Evolutionary conservation across 2,888 invertebrate genomes (phyloP).

Genomic region (Watsonalla cultraria): DNA sequence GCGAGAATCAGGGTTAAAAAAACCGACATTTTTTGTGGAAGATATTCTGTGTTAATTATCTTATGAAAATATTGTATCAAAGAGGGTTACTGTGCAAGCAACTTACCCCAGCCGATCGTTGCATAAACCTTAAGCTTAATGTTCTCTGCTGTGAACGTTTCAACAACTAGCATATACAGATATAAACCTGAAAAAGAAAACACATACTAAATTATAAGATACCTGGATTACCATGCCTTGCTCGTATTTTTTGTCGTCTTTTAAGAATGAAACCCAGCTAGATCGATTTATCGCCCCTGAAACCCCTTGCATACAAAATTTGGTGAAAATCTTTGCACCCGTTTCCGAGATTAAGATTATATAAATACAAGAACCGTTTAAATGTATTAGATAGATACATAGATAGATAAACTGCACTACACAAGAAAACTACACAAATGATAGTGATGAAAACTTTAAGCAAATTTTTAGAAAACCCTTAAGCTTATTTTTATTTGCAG

Average conservation of each 20-base stretch:
- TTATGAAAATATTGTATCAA: background rate
- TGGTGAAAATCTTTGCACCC: too few relatives aligned
- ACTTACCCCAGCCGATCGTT: conserved; percentile 93
- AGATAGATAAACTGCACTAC: too few relatives aligned
- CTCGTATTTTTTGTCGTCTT: too few relatives aligned
- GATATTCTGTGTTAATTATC: background rate
- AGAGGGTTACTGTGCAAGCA: background rate
- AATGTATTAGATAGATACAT: too few relatives aligned
- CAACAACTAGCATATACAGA: conserved; percentile 91
- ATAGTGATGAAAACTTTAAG: background rate
- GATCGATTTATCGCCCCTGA: too few relatives aligned
- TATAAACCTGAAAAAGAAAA: conserved; percentile 83
- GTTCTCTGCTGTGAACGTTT: conserved; percentile 91
- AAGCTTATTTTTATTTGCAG: too few relatives aligned
- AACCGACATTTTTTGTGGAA: background rate
- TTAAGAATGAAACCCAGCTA: too few relatives aligned
- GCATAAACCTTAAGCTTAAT: conserved; percentile 90
- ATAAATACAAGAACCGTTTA: too few relatives aligned
- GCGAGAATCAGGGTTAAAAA: background rate
- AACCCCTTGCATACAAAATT: too few relatives aligned
- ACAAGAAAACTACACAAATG: background rate
- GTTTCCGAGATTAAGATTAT: too few relatives aligned
- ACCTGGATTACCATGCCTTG: too few relatives aligned
- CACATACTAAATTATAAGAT: conserved; percentile 4
- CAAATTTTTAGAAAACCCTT: too few relatives aligned